A percentile compares a stretch with the other conserved stretches of the same genome.
phyloP scores from a whole-genome alignment of 2,888 invertebrate species.

The Ceratothoa steindachneri region DNA sequence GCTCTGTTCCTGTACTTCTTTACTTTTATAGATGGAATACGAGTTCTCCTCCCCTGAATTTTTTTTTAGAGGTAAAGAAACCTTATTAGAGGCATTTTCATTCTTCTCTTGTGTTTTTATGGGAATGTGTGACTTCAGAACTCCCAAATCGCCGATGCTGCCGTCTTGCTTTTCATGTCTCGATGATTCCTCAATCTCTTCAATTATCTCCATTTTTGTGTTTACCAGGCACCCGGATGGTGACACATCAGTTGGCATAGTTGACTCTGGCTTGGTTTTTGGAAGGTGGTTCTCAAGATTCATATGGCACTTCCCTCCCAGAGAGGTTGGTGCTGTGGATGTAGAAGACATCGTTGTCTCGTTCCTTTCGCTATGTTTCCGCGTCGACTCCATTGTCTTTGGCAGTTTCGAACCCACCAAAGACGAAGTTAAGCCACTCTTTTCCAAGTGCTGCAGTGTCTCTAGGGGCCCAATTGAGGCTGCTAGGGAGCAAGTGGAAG shows the following conservation, averaged over 20 bases:
- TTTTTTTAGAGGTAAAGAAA: no score
- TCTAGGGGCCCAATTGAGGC: neutral
- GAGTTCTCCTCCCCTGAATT: neutral
- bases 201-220: neutral
- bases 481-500: neutral
- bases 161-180: neutral
- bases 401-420: neutral
- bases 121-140: no score
- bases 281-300: no score
- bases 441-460: neutral
- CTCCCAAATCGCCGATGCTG: neutral
- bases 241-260: no score
- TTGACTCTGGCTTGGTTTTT: neutral
- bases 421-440: neutral
- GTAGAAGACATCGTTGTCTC: neutral
- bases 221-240: no score
- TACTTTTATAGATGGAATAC: no score
- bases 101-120: no score
- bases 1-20: no score
- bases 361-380: neutral
- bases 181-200: neutral
- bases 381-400: neutral
- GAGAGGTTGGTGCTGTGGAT: no score
- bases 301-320: no score
- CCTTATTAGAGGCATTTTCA: no score